Evolutionary conservation across 2,113 vertebrate species (phyloP).

Genomic region (Tylochromis polylepis): DNA sequence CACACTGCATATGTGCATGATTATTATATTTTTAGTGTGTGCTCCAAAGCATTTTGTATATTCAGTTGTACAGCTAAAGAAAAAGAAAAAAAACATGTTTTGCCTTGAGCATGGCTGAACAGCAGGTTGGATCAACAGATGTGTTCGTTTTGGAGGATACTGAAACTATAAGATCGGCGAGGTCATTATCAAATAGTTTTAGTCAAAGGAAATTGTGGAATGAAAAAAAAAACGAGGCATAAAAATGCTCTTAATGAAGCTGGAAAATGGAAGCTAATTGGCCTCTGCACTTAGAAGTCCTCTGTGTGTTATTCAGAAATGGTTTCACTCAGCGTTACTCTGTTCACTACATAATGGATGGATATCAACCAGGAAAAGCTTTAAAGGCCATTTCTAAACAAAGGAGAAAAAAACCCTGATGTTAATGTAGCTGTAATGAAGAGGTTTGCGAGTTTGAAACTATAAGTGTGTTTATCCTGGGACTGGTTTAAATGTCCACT

Average conservation of each 20-base stretch:
- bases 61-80: neutral
- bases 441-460: neutral
- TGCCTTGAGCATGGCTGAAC: neutral
- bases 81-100: neutral
- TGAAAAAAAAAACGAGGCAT: neutral
- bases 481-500: slow-evolving; percentile 1
- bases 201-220: neutral
- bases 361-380: neutral
- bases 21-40: neutral
- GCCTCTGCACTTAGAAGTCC: neutral
- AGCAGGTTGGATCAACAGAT: neutral
- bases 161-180: neutral
- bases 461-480: slow-evolving; percentile 10
- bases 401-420: neutral
- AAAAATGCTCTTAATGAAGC: neutral
- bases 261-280: neutral
- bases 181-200: neutral
- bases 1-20: no score
- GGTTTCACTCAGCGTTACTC: neutral
- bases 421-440: neutral
- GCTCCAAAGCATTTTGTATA: neutral
- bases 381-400: neutral
- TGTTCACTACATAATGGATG: neutral
- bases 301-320: neutral
- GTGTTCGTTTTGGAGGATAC: neutral